Evolutionary conservation across 1,140 invertebrate genomes (phyloP), one percentile per base, ranked within the genome.

Genomic region (Megalopta genalis): DNA sequence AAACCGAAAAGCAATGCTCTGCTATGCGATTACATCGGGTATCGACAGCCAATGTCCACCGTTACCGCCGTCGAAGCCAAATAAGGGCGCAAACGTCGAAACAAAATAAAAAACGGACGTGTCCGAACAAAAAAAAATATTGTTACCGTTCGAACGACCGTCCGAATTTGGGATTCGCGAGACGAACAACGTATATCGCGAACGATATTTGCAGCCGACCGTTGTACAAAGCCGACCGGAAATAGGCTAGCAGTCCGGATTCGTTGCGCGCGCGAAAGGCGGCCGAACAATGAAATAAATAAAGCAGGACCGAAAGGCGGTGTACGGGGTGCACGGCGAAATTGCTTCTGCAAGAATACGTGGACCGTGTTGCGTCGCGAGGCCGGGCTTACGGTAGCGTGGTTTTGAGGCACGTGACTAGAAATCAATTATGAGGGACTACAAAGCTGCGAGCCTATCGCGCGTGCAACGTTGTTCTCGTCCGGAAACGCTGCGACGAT

Each of bases 341-440:
- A 79, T 73, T 66, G 71, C 37, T 74, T 79, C 74, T 74, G 77
- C 71, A 67, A 79, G 71, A 79, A 74, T 46, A 79, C 70, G 70
- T 52, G n/a, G 27, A 46, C 63, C 37, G 5, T 27, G 21, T 62
- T 27, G 46, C n/a, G n/a, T 42, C 59, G 62, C 18, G 49, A 4
- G 69, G 42, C 9, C 25, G 0, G 18, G 39, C 18, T 57, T 59
- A 23, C 32, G 39, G n/a, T 32, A 75, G 42, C 52, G 57, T 67
- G 74, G 54, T 82, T 82, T 82, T 63, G 37, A 73, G 49, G 64
- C 69, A 82, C 80, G 80, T 82, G 76, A 73, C 80, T 68, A 46
- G 69, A 79, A 82, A 79, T 82, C 76, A 82, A 82, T 82, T 82
- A 82, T 73, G 60, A 77, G 39, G 7, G 39, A 46, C 23, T 46